These are phyloP conservation scores for Galaxea fascicularis DNA, from an alignment of 92 coral and sea anemone species.

Conservation along the genomic window DNA sequence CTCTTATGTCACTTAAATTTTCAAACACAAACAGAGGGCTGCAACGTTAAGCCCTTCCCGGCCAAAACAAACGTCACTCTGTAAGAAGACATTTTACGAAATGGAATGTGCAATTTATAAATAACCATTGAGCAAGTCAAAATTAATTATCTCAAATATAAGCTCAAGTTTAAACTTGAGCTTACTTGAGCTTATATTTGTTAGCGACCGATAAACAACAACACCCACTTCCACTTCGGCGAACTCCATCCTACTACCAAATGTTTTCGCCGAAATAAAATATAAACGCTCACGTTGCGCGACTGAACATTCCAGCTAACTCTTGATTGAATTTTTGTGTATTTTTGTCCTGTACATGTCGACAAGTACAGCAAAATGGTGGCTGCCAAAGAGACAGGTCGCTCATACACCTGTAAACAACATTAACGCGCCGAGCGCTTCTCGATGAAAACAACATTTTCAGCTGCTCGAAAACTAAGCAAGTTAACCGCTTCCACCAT, in stretches of 20 bases:
- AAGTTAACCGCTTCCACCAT: not conserved
- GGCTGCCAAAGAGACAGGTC: not conserved
- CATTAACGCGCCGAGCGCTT: not conserved
- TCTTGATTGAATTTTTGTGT: not conserved
- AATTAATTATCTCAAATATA: too few species aligned
- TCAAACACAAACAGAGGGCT: not conserved
- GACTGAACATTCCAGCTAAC: not conserved
- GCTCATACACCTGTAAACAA: constrained; percentile 35
- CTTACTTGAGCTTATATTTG: not conserved
- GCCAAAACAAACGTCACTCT: not conserved
- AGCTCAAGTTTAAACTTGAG: too few species aligned
- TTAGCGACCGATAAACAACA: constrained; percentile 3
- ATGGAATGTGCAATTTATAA: not conserved
- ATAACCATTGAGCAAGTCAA: not conserved
- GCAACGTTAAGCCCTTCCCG: not conserved
- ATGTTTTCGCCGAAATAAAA: not conserved
- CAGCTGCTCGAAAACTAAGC: not conserved
- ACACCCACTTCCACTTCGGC: not conserved
- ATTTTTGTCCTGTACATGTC: too few species aligned
- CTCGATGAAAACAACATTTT: constrained; percentile 1
- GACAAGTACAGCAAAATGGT: not conserved
- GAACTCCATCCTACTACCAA: not conserved
- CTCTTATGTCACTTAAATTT: not conserved
- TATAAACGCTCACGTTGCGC: not conserved
- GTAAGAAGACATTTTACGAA: not conserved